Base-by-base conservation (phyloP, 1,140 invertebrate genomes). In the Leucophenga varia region DNA sequence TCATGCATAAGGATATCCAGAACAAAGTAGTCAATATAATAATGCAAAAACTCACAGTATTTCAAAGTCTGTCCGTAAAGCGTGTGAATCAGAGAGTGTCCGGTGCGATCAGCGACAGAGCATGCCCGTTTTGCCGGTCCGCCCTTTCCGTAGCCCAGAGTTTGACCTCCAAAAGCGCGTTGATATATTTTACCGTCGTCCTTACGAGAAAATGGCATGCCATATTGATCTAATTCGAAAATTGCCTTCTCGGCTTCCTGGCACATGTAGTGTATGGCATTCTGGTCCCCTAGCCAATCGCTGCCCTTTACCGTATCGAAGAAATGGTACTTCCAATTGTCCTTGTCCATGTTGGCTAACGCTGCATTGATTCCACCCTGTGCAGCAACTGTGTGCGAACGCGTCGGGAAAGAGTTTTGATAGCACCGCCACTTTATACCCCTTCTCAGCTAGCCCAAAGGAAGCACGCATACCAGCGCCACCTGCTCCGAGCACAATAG, bases 1-100 rank as follows among this genome's bases (percentile, higher is more conserved):
- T 88, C 84, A 60, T 96, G 91, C 93, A 99, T 97, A 1, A 99
- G 78, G 16, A 99, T 77, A 79, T 99, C 96, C 44, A 99, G 75
- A 1, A 95, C 97, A 75, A 98, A 98, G 76, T 97, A 98, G 77
- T 99, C 97, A 47, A 99, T 86, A 71, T 98, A 99, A 76, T 97
- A 99, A 67, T 97, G 89, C n/a, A 53, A 61, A 2, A 17, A n/a
- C 63, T 95, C 97, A 71, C 97, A 89, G 76, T 97, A 97, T 52
- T 90, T 86, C 18, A 99, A 79, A 0, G 95, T 98, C 76, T 96
- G 89, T 0, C 96, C 96, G 74, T 98, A 99, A 0, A 99, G 79
- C 2, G 97, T 99, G 76, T 99, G 97, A 0, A 99, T 80, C 0
- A 99, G 78, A 1, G 95, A 96, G 76, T 99, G 97, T 3, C 97